phyloP scores from a whole-genome alignment of 2,113 vertebrate genomes.

The Rhagologus leucostigma region DNA sequence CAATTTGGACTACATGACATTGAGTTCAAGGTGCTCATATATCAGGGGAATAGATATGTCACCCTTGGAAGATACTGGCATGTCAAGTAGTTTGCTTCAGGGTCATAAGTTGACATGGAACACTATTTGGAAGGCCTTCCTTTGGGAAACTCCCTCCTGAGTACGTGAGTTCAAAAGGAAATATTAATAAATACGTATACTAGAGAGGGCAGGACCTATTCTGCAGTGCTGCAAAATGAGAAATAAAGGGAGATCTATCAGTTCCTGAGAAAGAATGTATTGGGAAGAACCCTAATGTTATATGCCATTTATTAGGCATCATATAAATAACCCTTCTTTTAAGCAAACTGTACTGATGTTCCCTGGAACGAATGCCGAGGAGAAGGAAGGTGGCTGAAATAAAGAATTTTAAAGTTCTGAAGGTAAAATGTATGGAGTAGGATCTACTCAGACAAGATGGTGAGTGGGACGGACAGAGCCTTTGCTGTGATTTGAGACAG shows the following conservation, averaged over 20 bases:
- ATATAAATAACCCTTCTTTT: not conserved
- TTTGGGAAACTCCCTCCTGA: slow-evolving; percentile 16
- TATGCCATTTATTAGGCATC: not conserved
- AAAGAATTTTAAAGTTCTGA: not conserved
- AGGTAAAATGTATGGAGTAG: not conserved
- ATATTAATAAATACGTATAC: not conserved
- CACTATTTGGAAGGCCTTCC: not conserved
- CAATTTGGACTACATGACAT: slow-evolving; percentile 4
- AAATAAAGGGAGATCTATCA: not conserved
- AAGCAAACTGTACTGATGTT: not conserved
- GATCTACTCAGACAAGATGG: not conserved
- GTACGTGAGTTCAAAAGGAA: not conserved
- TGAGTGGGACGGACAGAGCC: not conserved
- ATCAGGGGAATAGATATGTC: slow-evolving; percentile 34
- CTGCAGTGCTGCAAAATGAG: not conserved
- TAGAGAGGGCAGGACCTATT: not conserved
- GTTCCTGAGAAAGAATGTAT: not conserved
- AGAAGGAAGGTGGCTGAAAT: not conserved
- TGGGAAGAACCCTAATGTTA: not conserved
- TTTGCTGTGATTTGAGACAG: not conserved
- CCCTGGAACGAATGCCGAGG: not conserved
- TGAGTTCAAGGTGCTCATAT: slow-evolving; percentile 46
- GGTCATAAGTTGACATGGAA: not conserved
- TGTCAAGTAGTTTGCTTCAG: slow-evolving; percentile 6
- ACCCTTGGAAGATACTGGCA: not conserved